These are phyloP conservation scores for Phytoseiulus persimilis DNA, from an alignment of 2,888 invertebrate species.

Conservation along the genomic window DNA sequence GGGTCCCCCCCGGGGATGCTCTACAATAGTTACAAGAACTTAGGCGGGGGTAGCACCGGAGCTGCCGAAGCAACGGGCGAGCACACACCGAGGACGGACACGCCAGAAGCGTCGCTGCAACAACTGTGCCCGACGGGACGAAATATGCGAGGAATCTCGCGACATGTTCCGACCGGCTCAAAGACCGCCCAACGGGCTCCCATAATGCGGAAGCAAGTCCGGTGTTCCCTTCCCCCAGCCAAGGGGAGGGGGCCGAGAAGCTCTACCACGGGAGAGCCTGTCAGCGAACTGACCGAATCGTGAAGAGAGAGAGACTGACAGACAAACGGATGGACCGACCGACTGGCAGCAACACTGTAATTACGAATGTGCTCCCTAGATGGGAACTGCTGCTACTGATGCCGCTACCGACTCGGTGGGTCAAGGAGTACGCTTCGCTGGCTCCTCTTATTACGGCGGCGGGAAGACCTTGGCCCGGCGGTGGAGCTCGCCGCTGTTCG, in stretches of 20 bases:
- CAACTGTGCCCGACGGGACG: neutral
- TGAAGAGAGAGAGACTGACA: neutral
- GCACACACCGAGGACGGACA: neutral
- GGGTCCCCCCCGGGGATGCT: neutral
- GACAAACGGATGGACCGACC: neutral
- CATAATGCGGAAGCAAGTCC: neutral
- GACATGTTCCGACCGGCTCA: neutral
- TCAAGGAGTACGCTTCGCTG: neutral
- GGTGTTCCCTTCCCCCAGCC: neutral
- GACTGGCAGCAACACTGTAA: neutral
- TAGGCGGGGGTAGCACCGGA: too few species aligned
- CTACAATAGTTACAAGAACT: neutral
- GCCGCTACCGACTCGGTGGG: neutral
- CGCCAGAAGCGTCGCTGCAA: neutral
- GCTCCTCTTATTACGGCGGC: neutral
- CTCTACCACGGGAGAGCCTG: neutral
- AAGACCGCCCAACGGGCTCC: neutral
- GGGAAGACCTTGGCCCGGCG: neutral
- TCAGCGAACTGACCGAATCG: neutral
- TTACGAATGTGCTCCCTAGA: neutral
- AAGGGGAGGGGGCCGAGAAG: neutral
- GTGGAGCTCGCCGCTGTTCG: neutral
- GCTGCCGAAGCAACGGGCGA: neutral
- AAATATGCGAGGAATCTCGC: neutral
- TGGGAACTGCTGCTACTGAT: neutral